Evolutionary conservation across 2,888 invertebrate genomes (phyloP), one percentile per base, ranked within the genome.

Genomic region (Eurois occulta): DNA sequence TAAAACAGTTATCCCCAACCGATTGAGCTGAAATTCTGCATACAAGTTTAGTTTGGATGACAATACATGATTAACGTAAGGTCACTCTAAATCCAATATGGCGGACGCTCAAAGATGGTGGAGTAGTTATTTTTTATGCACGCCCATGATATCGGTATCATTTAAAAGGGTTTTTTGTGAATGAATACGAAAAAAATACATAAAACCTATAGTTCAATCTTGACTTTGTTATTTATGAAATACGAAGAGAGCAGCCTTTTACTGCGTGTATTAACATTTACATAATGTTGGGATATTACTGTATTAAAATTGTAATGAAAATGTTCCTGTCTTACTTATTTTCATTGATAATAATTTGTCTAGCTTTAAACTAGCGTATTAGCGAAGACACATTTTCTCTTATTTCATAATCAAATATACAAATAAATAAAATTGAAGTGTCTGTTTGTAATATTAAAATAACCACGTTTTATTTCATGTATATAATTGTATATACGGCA

Each of bases 151-250:
- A 21, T 21, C 8, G 21, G 48, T 48, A 21, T 21, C 7, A 48
- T 21, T 21, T 48, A 48, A 48, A 1, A 48, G 21, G 21, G 10
- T 24, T 2, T 52, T 24, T 3, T 24, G 52, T 10, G 10, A 52
- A 3, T n/a, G 10, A 24, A 52, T 24, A 24, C 7, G 21, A 48
- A 48, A 21, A 21, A 10, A 35, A 35, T 35, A 35, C n/a, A n/a
- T n/a, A n/a, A n/a, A n/a, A n/a, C n/a, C n/a, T n/a, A n/a, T n/a
- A n/a, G n/a, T n/a, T n/a, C n/a, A n/a, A n/a, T n/a, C n/a, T n/a
- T n/a, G n/a, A n/a, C n/a, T 21, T 67, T 67, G 35, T 52, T 81
- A 16, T 55, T 75, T 52, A 35, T 76, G 32, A 35, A 55, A 62
- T 6, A 21, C 5, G 46, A 52, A 43, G 35, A 41, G 24, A 16